Evolutionary conservation across 2,113 vertebrate genomes (phyloP).

Genomic region (Catharus bicknelli): DNA sequence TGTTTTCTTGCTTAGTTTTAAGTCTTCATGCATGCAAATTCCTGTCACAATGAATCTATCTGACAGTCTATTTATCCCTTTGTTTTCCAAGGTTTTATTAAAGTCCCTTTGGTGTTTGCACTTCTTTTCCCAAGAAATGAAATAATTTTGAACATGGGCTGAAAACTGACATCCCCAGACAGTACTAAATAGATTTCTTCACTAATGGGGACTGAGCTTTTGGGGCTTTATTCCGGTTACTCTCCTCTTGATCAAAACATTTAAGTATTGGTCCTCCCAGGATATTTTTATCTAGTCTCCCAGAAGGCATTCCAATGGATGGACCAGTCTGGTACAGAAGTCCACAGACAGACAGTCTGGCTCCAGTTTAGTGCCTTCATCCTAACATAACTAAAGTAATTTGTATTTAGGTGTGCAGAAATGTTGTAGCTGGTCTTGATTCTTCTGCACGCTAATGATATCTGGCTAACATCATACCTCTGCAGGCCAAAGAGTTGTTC

Average conservation of each 20-base stretch:
- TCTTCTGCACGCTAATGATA: slow-evolving; percentile 43
- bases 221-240: neutral
- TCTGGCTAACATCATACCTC: slow-evolving; percentile 51
- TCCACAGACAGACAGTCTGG: slow-evolving; percentile 77
- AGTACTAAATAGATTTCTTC: neutral
- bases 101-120: neutral
- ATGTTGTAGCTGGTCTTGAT: slow-evolving; percentile 33
- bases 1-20: neutral
- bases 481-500: neutral
- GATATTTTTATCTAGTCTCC: slow-evolving; percentile 67
- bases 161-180: neutral
- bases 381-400: slow-evolving; percentile 50
- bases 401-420: slow-evolving; percentile 69
- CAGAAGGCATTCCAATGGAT: slow-evolving; percentile 65
- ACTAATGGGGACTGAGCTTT: neutral
- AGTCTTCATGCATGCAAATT: neutral
- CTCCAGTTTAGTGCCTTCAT: slow-evolving; percentile 70
- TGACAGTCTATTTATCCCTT: neutral
- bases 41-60: neutral
- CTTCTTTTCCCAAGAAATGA: neutral
- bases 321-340: slow-evolving; percentile 58
- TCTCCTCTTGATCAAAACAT: slow-evolving; percentile 37
- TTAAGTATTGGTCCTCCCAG: slow-evolving; percentile 57
- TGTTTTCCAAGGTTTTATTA: neutral
- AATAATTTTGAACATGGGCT: neutral